These are phyloP conservation scores for Fukomys damarensis DNA, from an alignment of 2,113 vertebrate genomes.

Conservation along the genomic window DNA sequence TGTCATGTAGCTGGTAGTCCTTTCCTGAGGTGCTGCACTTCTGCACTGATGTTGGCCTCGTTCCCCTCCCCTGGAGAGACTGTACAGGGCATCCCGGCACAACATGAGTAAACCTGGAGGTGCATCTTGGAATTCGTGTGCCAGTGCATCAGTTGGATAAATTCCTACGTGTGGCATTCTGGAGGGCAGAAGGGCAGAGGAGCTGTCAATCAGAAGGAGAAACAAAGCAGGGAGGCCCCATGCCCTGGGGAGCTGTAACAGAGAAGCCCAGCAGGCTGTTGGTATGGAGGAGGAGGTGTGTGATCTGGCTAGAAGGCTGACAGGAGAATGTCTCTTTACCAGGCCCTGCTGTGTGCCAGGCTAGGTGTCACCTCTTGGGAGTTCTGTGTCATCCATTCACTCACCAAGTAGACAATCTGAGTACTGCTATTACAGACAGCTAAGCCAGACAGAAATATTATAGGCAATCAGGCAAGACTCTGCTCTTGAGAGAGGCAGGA, in stretches of 20 bases:
- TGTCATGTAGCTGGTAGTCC: not conserved
- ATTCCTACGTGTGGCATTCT: not conserved
- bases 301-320: too few relatives aligned
- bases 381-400: not conserved
- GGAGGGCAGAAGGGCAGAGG: not conserved
- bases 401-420: not conserved
- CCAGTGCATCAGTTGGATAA: not conserved
- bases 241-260: not conserved
- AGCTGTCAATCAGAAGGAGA: not conserved
- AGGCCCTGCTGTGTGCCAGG: not conserved
- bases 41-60: rapidly evolving
- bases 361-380: rapidly evolving
- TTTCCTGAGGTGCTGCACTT: rapidly evolving
- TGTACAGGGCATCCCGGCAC: rapidly evolving
- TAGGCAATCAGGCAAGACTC: too few relatives aligned
- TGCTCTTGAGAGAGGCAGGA: too few relatives aligned
- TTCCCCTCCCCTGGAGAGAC: not conserved
- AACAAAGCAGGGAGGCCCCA: not conserved
- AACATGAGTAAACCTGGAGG: too few relatives aligned
- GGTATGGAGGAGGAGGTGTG: not conserved
- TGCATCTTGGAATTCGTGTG: not conserved
- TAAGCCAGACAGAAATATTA: too few relatives aligned
- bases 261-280: not conserved
- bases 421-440: too few relatives aligned
- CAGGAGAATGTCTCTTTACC: not conserved